Evolutionary conservation across 2,797 vertebrate genomes (phyloP), one percentile per base, ranked within the genome.

Genomic region (Echiichthys vipera): DNA sequence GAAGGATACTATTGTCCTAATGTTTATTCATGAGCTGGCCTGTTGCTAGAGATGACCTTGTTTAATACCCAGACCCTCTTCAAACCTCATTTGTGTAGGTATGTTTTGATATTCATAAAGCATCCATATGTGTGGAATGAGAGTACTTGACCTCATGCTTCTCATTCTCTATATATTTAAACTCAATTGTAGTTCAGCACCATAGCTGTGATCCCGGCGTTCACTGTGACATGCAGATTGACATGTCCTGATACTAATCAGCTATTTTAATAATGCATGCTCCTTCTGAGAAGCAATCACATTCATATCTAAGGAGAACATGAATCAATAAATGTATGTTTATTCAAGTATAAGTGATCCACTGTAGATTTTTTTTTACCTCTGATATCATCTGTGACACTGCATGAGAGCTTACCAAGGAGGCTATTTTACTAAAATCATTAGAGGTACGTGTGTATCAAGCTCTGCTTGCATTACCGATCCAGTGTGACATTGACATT

Each of bases 11-110:
- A 59, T 63, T 74, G 69, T 88, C 81, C n/a, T 61, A 71, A 86
- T 86, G 74, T 34, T 88, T 91, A 90, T 90, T 89, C 79, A 89
- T 89, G 80, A 89, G 77, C 55, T 57, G 47, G 63, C 39, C 65
- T 74, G 55, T 53, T 65, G 47, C 69, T 77, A 51, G 59, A 50
- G 24, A 55, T 78, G 83, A 88, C 89, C 90, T 91, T 88, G 68
- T 71, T 86, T 78, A 87, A 84, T 63, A 77, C 55, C 64, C 65
- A 54, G 74, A 84, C 85, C 75, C 78, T 75, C 68, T 87, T 89
- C 59, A 85, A 63, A 75, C 57, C 83, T 76, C 55, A 79, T 84
- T 73, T 80, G 51, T 84, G 71, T 37, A 49, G 63, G 20, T 57
- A 51, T 53, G 34, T 67, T 43, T 84, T 86, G 51, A 56, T 70